Conservation (phyloP, 2,797 vertebrate species). For the Bradypodion pumilum region DNA sequence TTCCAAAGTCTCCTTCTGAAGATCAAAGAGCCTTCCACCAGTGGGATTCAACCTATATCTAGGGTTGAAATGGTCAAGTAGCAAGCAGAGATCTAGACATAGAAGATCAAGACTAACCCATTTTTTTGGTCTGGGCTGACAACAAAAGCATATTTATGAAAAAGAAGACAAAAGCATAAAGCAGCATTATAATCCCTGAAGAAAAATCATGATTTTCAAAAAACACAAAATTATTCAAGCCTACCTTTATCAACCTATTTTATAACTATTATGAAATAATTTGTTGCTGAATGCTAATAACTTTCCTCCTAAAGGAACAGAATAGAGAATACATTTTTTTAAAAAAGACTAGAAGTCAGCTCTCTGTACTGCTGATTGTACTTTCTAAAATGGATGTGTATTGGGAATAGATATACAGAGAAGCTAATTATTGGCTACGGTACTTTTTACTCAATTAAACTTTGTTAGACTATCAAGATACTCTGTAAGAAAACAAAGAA, state of each 20-base stretch:
- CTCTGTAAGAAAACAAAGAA: neutral
- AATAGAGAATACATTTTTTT: neutral
- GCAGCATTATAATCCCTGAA: neutral
- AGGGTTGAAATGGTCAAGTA: neutral
- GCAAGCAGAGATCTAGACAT: neutral
- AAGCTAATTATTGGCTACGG: neutral
- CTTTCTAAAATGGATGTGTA: neutral
- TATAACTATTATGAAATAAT: neutral
- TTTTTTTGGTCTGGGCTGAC: neutral
- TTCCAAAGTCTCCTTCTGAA: neutral
- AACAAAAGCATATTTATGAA: neutral
- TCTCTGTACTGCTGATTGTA: neutral
- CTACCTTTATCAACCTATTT: neutral
- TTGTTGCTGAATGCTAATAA: neutral
- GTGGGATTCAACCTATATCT: neutral
- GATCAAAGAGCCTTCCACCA: neutral
- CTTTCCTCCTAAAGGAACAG: neutral
- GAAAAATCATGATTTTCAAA: neutral
- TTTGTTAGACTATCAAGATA: neutral
- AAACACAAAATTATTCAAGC: neutral
- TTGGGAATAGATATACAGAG: neutral
- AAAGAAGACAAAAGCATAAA: neutral
- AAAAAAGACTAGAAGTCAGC: neutral
- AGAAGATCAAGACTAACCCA: neutral
- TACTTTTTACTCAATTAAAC: neutral